Percentiles rank a stretch among this genome's conserved stretches.
Conservation (phyloP, 2,888 invertebrate species). For the Lypha dubia region DNA sequence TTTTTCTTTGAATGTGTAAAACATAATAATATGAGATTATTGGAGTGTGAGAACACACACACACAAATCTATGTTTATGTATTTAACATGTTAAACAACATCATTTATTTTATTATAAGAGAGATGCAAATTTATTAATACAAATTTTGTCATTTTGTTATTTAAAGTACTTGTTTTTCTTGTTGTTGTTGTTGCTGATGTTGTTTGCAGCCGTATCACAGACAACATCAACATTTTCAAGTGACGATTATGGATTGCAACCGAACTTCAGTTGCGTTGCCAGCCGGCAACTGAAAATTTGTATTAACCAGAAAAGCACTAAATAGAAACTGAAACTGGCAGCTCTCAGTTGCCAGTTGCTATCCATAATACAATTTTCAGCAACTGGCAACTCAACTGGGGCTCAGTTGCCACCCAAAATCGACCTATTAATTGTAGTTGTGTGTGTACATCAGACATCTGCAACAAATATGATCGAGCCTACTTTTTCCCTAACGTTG, state of each 20-base stretch:
- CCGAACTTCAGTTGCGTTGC: no score
- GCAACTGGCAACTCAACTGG: no score
- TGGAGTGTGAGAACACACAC: neutral
- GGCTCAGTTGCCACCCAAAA: no score
- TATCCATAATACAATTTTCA: no score
- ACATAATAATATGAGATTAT: neutral
- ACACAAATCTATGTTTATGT: neutral
- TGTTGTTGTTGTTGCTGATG: neutral
- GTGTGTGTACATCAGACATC: no score
- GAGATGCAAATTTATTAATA: constrained; percentile 52
- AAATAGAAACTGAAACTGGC: no score
- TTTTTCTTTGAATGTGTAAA: neutral
- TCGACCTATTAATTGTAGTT: no score
- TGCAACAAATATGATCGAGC: no score
- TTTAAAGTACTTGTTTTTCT: neutral
- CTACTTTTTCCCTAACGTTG: no score
- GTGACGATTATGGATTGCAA: neutral
- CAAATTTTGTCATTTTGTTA: constrained; percentile 44
- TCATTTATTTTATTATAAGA: constrained; percentile 48
- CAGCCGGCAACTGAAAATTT: no score
- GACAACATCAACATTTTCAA: constrained; percentile 1
- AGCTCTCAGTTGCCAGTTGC: no score
- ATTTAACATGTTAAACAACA: constrained; percentile 28
- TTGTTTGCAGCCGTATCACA: constrained; percentile 13
- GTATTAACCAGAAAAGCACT: no score